Base-by-base conservation (phyloP, 1,140 invertebrate genomes). In the Cataglyphis hispanica region DNA sequence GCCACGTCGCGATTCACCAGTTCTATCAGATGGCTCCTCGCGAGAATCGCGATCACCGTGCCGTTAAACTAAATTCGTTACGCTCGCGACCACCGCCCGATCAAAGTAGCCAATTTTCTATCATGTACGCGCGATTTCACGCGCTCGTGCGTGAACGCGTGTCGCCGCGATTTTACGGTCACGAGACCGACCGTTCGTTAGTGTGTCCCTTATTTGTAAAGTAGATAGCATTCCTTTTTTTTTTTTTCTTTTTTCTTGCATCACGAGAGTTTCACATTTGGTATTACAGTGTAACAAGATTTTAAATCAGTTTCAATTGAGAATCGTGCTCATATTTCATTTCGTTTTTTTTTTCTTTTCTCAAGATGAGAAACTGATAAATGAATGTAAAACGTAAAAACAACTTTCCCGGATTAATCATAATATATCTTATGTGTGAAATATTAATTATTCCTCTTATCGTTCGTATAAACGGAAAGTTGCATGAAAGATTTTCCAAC, bases 21-120 rank as follows among this genome's bases (percentile, higher is more conserved):
- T 43, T 60, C 67, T 7, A 53, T 81, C 37, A 25, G 63, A 46
- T 50, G 10, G 27, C 22, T 56, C 37, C 43, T 16, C 37, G 43
- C 13, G 19, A 19, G 76, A 89, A 89, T 88, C 64, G 88, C 85
- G 87, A 89, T 84, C 63, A 77, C 67, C 53, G 56, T 50, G 87
- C 77, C 84, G 88, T 88, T 91, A 88, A 56, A 53, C 66, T 87
- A 70, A 85, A 86, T 88, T 63, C 69, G 31, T 69, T 5, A 63
- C 61, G 66, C 70, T 40, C 16, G 37, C 60, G 56, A 50, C 0
- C 34, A 22, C 61, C 60, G 58, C 81, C 53, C 61, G 61, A 27
- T 25, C 64, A 60, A 34, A 80, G 43, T 40, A 66, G 69, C 25
- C 76, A 50, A 66, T 75, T 86, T 86, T 88, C 86, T 50, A 40